A percentile compares a stretch with the other conserved stretches of the same genome.
Evolutionary conservation across 2,113 vertebrate genomes (phyloP).

Genomic region (Bambusicola thoracicus): DNA sequence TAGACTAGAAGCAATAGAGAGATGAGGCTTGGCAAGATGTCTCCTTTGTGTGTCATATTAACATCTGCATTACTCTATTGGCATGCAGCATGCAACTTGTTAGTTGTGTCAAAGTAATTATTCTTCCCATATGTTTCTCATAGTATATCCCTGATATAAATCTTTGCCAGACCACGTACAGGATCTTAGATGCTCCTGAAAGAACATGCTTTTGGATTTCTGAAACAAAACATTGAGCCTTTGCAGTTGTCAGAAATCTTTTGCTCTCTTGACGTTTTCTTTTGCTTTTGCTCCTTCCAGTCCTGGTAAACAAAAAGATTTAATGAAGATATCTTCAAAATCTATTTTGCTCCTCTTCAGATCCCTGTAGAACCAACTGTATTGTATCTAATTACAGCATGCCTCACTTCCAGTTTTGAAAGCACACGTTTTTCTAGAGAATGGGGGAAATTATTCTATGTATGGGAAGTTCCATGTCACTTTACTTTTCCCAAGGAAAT

Average conservation of each 20-base stretch:
- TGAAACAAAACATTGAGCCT: neutral
- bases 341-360: neutral
- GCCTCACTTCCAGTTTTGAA: neutral
- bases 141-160: neutral
- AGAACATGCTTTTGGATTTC: neutral
- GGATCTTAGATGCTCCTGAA: neutral
- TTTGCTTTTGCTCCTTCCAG: neutral
- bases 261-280: neutral
- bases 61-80: neutral
- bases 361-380: neutral
- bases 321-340: neutral
- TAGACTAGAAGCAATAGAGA: neutral
- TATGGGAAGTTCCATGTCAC: neutral
- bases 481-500: neutral
- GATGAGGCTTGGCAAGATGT: neutral
- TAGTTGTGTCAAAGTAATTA: accelerated
- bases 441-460: neutral
- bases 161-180: neutral
- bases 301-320: neutral
- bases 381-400: neutral
- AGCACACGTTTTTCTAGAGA: neutral
- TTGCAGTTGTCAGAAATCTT: neutral
- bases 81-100: neutral
- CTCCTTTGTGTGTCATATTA: neutral
- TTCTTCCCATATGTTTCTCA: neutral